These are phyloP conservation scores for Acanthopleura granulata DNA, from an alignment of 2,888 invertebrate genomes.

Conservation along the genomic window DNA sequence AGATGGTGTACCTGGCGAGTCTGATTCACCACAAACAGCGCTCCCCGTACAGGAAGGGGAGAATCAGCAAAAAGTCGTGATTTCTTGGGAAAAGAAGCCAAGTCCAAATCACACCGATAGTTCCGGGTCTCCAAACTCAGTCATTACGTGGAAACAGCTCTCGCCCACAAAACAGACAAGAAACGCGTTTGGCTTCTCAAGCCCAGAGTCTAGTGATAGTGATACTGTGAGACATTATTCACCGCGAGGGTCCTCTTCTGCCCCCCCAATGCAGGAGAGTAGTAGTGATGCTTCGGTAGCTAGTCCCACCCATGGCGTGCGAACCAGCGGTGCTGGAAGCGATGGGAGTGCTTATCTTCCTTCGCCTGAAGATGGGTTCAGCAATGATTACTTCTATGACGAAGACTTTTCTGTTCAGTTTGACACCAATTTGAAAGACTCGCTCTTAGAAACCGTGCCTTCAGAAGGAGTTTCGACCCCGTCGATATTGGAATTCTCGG, in stretches of 20 bases:
- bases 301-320: conserved; percentile 18
- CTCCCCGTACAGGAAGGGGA: conserved; percentile 20
- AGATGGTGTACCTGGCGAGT: not conserved
- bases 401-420: conserved; percentile 65
- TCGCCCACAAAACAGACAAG: conserved; percentile 45
- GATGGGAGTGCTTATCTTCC: conserved; percentile 17
- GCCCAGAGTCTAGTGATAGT: conserved; percentile 29
- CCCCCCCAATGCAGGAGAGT: conserved; percentile 12
- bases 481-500: conserved; percentile 43
- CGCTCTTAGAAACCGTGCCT: conserved; percentile 33
- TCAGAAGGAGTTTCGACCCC: conserved; percentile 39
- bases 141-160: conserved; percentile 52
- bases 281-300: not conserved
- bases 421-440: conserved; percentile 57
- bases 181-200: conserved; percentile 26
- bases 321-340: conserved; percentile 23
- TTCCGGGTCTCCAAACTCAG: not conserved
- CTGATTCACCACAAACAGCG: not conserved
- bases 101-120: conserved; percentile 27
- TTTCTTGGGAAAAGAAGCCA: conserved; percentile 26
- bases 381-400: conserved; percentile 68
- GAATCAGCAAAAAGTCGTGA: conserved; percentile 29
- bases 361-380: conserved; percentile 57
- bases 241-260: too few relatives aligned
- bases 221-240: conserved; percentile 18